A percentile compares a stretch with the other conserved stretches of the same genome.
Conservation (phyloP, 2,888 invertebrate species). For the Hirudinaria manillensis region DNA sequence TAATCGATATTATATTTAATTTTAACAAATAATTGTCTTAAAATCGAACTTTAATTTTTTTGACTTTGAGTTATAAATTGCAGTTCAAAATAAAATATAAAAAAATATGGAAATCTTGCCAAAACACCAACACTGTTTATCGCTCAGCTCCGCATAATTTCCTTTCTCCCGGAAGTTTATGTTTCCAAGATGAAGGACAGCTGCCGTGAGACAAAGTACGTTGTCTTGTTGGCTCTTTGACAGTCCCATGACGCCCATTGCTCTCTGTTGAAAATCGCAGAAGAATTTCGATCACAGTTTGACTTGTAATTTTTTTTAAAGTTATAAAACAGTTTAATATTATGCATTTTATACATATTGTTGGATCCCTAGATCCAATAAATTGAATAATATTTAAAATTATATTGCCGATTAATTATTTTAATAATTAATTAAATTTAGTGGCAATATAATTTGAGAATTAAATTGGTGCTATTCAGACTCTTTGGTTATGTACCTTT, state of each 20-base stretch:
- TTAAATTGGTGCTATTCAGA: no score
- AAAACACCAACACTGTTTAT: constrained; percentile 59
- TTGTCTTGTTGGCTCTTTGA: constrained; percentile 58
- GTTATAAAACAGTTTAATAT: background rate
- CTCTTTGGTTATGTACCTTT: no score
- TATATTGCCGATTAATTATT: no score
- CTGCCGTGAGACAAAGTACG: constrained; percentile 61
- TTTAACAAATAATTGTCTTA: no score
- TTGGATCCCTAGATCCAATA: no score
- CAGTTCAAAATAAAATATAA: background rate
- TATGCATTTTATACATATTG: no score
- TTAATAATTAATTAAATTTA: no score
- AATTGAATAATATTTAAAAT: no score
- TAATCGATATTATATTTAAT: no score
- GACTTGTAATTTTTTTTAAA: background rate
- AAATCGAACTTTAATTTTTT: no score
- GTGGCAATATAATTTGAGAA: no score
- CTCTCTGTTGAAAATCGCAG: constrained; percentile 52
- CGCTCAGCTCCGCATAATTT: constrained; percentile 60
- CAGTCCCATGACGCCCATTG: constrained; percentile 63
- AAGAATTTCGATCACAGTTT: background rate
- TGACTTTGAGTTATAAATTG: no score
- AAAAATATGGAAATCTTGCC: background rate
- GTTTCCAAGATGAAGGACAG: constrained; percentile 64
- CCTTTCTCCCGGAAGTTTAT: constrained; percentile 60